Evolutionary conservation across 2,888 invertebrate species (phyloP).

Genomic region (Hylaea fasciaria): DNA sequence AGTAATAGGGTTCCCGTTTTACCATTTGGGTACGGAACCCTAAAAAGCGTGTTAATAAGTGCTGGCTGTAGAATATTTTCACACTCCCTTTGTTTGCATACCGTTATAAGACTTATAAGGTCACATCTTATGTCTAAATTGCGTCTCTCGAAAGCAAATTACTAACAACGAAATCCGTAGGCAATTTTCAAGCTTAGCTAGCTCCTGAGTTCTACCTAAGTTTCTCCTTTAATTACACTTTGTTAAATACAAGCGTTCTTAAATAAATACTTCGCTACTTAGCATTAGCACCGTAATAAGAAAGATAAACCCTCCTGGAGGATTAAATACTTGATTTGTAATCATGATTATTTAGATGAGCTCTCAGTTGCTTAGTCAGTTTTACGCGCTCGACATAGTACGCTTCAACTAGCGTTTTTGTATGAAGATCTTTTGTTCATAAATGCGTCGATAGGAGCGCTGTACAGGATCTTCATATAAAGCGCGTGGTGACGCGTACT

Average conservation of each 20-base stretch:
- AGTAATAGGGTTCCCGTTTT: too few species aligned
- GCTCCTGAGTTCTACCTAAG: slow-evolving; percentile 1
- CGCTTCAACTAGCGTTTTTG: too few species aligned
- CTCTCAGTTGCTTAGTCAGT: too few species aligned
- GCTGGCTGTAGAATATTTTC: too few species aligned
- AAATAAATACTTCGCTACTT: slow-evolving; percentile 8
- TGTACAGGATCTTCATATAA: too few species aligned
- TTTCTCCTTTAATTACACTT: slow-evolving; percentile 3
- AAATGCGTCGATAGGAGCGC: too few species aligned
- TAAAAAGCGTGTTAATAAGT: too few species aligned
- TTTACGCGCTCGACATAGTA: too few species aligned
- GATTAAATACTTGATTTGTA: slow-evolving; percentile 17
- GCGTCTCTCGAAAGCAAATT: slow-evolving; percentile 4
- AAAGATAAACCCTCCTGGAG: slow-evolving; percentile 8
- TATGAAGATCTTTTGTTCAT: too few species aligned
- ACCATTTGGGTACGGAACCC: too few species aligned
- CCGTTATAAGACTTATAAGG: background rate
- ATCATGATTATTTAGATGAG: slow-evolving; percentile 3
- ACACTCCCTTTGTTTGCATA: too few species aligned
- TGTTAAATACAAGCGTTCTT: slow-evolving; percentile 8
- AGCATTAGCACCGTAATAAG: slow-evolving; percentile 9
- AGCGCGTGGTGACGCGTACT: too few species aligned
- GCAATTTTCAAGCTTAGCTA: slow-evolving; percentile 5
- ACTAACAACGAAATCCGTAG: background rate
- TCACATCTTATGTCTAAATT: background rate